Evolutionary conservation across 2,113 vertebrate genomes (phyloP).

Genomic region (Canis aureus): DNA sequence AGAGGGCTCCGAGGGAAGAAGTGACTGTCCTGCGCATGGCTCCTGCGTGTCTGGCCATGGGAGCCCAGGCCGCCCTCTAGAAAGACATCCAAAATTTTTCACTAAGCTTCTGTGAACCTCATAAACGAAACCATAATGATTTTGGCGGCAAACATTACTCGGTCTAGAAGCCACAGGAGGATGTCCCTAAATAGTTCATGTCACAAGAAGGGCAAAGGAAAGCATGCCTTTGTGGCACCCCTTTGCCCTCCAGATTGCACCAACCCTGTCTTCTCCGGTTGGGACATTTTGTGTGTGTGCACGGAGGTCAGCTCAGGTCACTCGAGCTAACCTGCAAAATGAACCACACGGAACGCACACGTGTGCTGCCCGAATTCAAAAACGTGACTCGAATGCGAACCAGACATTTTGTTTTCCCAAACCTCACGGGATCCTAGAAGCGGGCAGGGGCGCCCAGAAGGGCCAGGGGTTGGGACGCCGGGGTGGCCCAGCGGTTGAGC

Average conservation of each 20-base stretch:
- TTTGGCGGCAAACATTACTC: background rate
- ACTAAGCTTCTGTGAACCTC: background rate
- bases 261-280: background rate
- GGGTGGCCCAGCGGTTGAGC: too few species aligned
- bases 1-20: conserved; percentile 4
- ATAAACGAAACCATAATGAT: background rate
- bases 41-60: background rate
- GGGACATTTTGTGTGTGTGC: background rate
- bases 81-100: background rate
- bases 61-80: background rate
- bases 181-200: background rate
- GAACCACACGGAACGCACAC: background rate
- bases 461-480: background rate
- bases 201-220: background rate
- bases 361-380: background rate
- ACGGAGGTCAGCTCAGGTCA: background rate
- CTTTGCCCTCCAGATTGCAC: background rate
- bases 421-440: background rate
- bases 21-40: background rate
- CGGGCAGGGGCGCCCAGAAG: background rate
- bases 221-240: accelerated
- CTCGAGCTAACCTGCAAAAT: background rate
- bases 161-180: background rate
- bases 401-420: background rate
- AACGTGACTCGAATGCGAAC: conserved; percentile 16